Conservation (phyloP, 2,113 vertebrate genomes). For the Oplegnathus fasciatus region DNA sequence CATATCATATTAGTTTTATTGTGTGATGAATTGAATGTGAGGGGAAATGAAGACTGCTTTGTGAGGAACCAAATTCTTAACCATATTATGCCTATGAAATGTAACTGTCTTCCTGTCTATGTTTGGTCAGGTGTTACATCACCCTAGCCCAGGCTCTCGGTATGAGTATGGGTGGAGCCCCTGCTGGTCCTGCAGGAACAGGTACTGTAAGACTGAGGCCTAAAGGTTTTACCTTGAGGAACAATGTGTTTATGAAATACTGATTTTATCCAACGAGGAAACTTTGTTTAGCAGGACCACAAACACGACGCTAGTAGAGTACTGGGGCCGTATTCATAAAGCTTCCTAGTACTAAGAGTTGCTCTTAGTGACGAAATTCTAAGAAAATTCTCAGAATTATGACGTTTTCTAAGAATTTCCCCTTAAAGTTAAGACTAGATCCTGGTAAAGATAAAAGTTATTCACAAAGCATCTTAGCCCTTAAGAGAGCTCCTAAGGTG, state of each 20-base stretch:
- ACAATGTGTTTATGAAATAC: neutral
- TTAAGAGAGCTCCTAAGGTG: too few relatives aligned
- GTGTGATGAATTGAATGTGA: neutral
- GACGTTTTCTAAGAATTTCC: too few relatives aligned
- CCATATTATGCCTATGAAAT: neutral
- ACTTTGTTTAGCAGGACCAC: neutral
- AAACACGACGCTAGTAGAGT: neutral
- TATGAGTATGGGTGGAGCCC: slow-evolving; percentile 98
- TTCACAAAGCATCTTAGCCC: too few relatives aligned
- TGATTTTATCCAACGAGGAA: neutral
- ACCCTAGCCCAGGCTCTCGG: slow-evolving; percentile 95
- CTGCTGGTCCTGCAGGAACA: slow-evolving; percentile 95
- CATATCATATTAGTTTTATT: slow-evolving; percentile 3
- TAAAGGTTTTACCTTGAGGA: neutral
- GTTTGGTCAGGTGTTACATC: slow-evolving; percentile 92
- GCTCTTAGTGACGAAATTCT: too few relatives aligned
- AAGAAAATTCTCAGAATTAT: too few relatives aligned
- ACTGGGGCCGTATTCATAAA: too few relatives aligned
- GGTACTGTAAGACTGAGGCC: slow-evolving; percentile 88
- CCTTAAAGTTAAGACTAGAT: too few relatives aligned
- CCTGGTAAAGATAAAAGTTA: too few relatives aligned
- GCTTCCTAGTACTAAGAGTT: too few relatives aligned
- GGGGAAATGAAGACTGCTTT: neutral
- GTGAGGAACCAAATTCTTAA: neutral
- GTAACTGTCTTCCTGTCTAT: slow-evolving; percentile 20